A percentile compares a stretch with the other conserved stretches of the same genome.
Conservation (phyloP, 2,797 vertebrate genomes). For the Acrossocheilus fasciatus region DNA sequence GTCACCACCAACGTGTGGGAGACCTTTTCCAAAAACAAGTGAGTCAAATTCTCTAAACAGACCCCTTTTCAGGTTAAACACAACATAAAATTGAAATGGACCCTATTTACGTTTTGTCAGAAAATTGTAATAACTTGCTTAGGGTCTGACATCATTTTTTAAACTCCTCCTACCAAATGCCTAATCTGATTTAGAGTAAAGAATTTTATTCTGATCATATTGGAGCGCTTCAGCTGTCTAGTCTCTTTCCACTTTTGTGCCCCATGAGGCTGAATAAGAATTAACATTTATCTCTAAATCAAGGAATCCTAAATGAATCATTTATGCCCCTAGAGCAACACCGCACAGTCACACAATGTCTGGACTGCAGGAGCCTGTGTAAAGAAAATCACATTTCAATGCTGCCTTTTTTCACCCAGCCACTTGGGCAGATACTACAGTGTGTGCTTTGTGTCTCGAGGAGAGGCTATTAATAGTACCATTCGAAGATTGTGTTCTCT, state of each 20-base stretch:
- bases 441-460: conserved; percentile 76
- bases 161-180: too few species aligned
- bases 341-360: conserved; percentile 33
- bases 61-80: conserved; percentile 10
- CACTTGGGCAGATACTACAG: conserved; percentile 71
- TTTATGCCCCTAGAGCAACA: conserved; percentile 67
- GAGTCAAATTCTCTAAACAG: conserved; percentile 61
- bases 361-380: conserved; percentile 53
- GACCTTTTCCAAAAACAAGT: conserved; percentile 99
- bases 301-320: conserved; percentile 73
- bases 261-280: conserved; percentile 3
- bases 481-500: conserved; percentile 45
- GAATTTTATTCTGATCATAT: not conserved
- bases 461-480: conserved; percentile 77
- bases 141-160: not conserved
- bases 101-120: not conserved
- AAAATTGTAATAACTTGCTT: not conserved
- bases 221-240: not conserved
- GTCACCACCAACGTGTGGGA: conserved; percentile 94
- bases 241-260: conserved; percentile 42
- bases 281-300: conserved; percentile 47
- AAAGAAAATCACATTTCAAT: conserved; percentile 65
- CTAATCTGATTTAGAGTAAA: not conserved
- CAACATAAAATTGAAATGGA: not conserved
- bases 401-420: conserved; percentile 70